Conservation (phyloP, 2,888 invertebrate genomes). For the Morpho helenor region DNA sequence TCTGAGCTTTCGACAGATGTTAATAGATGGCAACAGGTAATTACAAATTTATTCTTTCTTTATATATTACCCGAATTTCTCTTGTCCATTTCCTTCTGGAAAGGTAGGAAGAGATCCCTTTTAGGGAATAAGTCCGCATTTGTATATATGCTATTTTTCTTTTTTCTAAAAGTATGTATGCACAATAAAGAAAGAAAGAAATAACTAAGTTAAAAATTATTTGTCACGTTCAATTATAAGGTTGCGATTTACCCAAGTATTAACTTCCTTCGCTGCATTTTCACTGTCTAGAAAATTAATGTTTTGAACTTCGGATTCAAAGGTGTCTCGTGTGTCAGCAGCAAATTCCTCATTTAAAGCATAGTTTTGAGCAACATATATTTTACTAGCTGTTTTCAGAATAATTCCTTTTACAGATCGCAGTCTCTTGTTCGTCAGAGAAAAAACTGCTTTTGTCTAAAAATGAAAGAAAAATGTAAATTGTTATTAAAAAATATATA, state of each 20-base stretch:
- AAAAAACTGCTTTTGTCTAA: slow-evolving; percentile 53
- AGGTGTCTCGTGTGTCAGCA: slow-evolving; percentile 74
- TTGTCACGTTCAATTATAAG: background rate
- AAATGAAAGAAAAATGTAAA: slow-evolving; percentile 10
- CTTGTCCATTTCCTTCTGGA: no score
- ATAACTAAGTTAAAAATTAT: background rate
- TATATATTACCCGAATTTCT: no score
- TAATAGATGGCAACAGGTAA: no score
- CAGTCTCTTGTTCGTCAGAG: slow-evolving; percentile 35
- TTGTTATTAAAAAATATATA: no score
- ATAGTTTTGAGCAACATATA: slow-evolving; percentile 78
- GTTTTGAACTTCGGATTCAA: slow-evolving; percentile 80
- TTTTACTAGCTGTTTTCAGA: slow-evolving; percentile 82
- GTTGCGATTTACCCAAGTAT: slow-evolving; percentile 81
- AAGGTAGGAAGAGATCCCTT: no score
- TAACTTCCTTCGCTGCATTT: slow-evolving; percentile 80
- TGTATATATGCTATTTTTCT: no score
- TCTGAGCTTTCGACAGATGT: no score
- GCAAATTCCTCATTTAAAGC: slow-evolving; percentile 76
- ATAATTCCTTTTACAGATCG: slow-evolving; percentile 65
- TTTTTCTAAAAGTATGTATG: no score
- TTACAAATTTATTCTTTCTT: no score
- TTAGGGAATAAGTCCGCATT: no score
- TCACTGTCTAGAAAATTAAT: slow-evolving; percentile 78
- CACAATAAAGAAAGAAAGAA: no score